Percentiles rank a stretch among this genome's conserved stretches.
Evolutionary conservation across 2,888 invertebrate species (phyloP).

Genomic region (Drosophila villosipedis): DNA sequence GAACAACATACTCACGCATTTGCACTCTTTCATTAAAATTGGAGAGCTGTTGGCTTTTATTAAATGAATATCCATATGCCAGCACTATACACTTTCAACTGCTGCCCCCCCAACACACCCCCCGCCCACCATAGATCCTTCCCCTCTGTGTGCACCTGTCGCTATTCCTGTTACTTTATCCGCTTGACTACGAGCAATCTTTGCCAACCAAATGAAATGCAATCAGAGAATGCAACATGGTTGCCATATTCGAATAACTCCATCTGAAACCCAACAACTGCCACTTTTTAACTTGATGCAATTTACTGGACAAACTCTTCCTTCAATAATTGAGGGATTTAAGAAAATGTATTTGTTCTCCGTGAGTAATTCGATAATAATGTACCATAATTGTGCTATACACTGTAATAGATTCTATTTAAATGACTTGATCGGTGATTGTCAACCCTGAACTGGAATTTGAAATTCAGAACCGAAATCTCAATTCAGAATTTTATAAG

Average conservation of each 20-base stretch:
- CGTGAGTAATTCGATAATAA: not conserved
- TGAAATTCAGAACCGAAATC: no score
- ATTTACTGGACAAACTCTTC: not conserved
- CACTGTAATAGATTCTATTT: not conserved
- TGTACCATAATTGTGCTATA: not conserved
- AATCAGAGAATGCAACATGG: constrained; percentile 55
- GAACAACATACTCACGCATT: constrained; percentile 39
- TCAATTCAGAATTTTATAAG: not conserved
- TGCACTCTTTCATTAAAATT: constrained; percentile 73
- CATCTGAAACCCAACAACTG: constrained; percentile 11
- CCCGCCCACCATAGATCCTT: not conserved
- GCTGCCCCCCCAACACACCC: not conserved
- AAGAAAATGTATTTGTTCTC: not conserved
- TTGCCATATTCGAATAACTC: constrained; percentile 38
- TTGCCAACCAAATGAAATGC: constrained; percentile 55
- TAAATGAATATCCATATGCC: constrained; percentile 70
- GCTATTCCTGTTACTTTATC: constrained; percentile 8
- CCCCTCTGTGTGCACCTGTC: constrained; percentile 2
- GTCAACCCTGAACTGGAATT: not conserved
- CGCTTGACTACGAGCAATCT: constrained; percentile 32
- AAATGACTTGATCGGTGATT: not conserved
- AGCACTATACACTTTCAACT: constrained; percentile 8
- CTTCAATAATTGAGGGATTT: not conserved
- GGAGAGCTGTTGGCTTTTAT: constrained; percentile 73
- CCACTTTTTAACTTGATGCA: not conserved